Conservation (phyloP, 1,140 invertebrate genomes). For the Venturia canescens region DNA sequence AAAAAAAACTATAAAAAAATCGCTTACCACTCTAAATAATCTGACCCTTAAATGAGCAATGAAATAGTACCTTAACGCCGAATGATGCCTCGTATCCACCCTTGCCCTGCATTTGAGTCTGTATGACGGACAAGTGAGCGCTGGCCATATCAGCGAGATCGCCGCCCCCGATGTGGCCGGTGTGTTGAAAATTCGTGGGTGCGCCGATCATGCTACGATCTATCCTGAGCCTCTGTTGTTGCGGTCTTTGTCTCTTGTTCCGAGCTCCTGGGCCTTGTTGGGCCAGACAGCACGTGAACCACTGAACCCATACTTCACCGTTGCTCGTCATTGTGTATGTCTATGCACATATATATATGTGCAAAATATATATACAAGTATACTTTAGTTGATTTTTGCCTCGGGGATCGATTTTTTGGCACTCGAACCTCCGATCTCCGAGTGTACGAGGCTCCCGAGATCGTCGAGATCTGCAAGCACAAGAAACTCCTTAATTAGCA, state of each 20-base stretch:
- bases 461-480: no score
- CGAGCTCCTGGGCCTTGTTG: constrained; percentile 82
- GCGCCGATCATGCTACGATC: constrained; percentile 95
- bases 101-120: constrained; percentile 93
- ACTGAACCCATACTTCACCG: constrained; percentile 89
- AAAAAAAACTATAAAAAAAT: background rate
- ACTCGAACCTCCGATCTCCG: no score
- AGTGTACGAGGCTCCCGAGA: no score
- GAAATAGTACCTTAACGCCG: constrained; percentile 80
- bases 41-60: constrained; percentile 9
- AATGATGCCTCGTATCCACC: constrained; percentile 88
- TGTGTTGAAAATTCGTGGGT: constrained; percentile 95
- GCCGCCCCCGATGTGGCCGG: constrained; percentile 93
- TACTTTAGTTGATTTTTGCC: no score
- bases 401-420: no score
- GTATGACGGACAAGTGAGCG: constrained; percentile 85
- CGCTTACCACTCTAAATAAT: no score
- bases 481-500: no score
- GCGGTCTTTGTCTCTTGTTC: constrained; percentile 80
- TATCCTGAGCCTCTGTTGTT: constrained; percentile 84
- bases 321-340: constrained; percentile 81
- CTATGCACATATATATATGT: background rate
- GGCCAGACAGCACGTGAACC: constrained; percentile 90
- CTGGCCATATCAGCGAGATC: constrained; percentile 85
- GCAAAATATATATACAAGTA: no score